A percentile compares a stretch with the other conserved stretches of the same genome.
Evolutionary conservation across 2,888 invertebrate genomes (phyloP).

Genomic region (Cancer borealis): DNA sequence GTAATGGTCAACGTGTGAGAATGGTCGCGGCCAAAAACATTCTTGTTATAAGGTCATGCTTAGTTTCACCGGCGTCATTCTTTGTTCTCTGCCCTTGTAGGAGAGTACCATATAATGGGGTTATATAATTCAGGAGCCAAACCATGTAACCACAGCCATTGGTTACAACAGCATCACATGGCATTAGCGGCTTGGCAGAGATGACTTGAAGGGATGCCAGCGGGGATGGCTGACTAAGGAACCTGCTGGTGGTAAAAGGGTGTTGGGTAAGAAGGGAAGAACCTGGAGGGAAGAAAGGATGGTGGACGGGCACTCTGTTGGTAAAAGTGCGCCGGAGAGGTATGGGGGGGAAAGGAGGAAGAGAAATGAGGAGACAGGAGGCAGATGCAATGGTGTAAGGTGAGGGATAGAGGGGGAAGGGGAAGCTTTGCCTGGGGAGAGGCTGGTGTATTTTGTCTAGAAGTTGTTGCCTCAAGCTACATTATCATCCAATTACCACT

Average conservation of each 20-base stretch:
- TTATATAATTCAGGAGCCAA: slow-evolving; percentile 33
- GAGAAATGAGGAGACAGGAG: not conserved
- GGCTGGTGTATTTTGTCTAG: not conserved
- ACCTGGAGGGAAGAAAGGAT: not conserved
- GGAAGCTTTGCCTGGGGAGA: not conserved
- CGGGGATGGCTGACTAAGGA: not conserved
- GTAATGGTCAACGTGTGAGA: not conserved
- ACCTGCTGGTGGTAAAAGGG: not conserved
- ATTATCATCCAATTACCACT: slow-evolving; percentile 26
- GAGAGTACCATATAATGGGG: not conserved
- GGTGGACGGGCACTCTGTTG: not conserved
- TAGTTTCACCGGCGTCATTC: not conserved
- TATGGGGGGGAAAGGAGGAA: not conserved
- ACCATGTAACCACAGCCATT: slow-evolving; percentile 21
- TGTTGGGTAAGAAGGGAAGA: not conserved
- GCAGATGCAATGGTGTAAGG: no score
- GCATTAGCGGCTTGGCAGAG: not conserved
- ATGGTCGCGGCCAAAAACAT: not conserved
- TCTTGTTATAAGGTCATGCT: not conserved
- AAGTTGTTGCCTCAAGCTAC: slow-evolving; percentile 1
- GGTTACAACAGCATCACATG: not conserved
- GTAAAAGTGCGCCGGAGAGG: not conserved
- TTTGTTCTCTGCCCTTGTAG: not conserved
- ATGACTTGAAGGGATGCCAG: not conserved
- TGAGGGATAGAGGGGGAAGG: not conserved